These are phyloP conservation scores for Eudyptes chrysolophus DNA, from an alignment of 2,113 vertebrate genomes.

Conservation along the genomic window DNA sequence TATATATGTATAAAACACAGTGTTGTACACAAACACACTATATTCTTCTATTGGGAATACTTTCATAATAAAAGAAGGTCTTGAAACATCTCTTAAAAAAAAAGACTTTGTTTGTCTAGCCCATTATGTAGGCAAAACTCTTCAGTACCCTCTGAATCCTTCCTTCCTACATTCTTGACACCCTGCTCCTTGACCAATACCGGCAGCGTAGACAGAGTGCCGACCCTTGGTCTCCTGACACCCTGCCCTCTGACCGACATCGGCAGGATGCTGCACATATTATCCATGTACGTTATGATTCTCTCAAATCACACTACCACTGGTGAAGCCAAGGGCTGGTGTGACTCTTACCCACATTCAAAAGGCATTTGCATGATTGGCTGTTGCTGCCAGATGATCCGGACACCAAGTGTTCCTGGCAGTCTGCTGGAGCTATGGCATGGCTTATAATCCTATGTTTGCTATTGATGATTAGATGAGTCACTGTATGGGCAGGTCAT, in stretches of 20 bases:
- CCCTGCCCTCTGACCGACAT: not conserved
- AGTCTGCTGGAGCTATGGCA: not conserved
- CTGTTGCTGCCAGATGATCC: not conserved
- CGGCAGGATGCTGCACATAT: not conserved
- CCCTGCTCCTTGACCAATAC: not conserved
- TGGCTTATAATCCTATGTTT: not conserved
- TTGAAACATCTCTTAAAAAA: not conserved
- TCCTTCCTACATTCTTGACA: not conserved
- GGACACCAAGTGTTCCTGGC: not conserved
- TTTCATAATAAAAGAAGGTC: not conserved
- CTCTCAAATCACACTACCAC: not conserved
- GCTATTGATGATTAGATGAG: not conserved
- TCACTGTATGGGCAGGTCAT: not conserved
- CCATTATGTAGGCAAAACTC: not conserved
- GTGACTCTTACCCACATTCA: not conserved
- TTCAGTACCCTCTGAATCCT: not conserved
- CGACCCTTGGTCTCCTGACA: not conserved
- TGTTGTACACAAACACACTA: not conserved
- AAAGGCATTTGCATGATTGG: not conserved
- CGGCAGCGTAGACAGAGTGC: accelerated
- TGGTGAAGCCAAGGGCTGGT: not conserved
- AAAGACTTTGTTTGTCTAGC: not conserved
- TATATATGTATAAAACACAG: not conserved
- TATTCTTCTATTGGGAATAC: not conserved
- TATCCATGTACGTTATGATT: not conserved